Evolutionary conservation across 37 sponge, comb jelly and placozoan species (phyloP).

Genomic region (Tethya wilhelma): DNA sequence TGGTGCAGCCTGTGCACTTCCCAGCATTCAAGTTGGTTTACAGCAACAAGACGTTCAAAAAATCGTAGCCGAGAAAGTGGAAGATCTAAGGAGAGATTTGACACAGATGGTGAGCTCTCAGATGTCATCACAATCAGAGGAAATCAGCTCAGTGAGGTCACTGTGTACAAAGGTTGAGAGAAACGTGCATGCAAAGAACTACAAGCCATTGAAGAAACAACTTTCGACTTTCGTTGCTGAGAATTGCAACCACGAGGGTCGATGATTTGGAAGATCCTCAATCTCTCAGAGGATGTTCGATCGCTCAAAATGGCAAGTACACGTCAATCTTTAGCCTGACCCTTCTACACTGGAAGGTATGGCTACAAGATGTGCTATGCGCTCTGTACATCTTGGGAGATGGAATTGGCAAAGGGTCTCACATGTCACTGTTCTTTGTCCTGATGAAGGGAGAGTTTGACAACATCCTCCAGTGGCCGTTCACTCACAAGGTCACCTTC

Average conservation of each 20-base stretch:
- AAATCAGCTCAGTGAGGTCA: slow-evolving; percentile 15
- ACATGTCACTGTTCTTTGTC: slow-evolving; percentile 76
- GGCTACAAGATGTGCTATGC: background rate
- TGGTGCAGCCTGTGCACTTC: no score
- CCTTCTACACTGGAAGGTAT: slow-evolving; percentile 69
- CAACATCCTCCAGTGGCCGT: slow-evolving; percentile 76
- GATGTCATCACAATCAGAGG: slow-evolving; percentile 31
- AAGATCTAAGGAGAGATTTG: no score
- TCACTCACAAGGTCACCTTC: slow-evolving; percentile 64
- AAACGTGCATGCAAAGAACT: slow-evolving; percentile 24
- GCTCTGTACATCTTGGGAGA: slow-evolving; percentile 71
- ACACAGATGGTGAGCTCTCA: no score
- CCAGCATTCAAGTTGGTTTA: no score
- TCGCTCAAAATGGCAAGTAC: background rate
- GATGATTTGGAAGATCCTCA: slow-evolving; percentile 71
- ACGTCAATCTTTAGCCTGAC: slow-evolving; percentile 72
- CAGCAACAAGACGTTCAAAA: no score
- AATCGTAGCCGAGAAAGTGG: no score
- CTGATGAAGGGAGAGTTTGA: slow-evolving; percentile 82
- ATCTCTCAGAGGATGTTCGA: background rate
- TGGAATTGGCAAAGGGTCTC: slow-evolving; percentile 71
- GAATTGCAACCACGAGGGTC: slow-evolving; percentile 66
- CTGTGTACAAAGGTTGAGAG: slow-evolving; percentile 41
- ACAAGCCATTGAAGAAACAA: slow-evolving; percentile 64
- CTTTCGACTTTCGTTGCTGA: slow-evolving; percentile 76